Evolutionary conservation across 2,113 vertebrate species (phyloP).

Genomic region (Anthoscopus minutus): DNA sequence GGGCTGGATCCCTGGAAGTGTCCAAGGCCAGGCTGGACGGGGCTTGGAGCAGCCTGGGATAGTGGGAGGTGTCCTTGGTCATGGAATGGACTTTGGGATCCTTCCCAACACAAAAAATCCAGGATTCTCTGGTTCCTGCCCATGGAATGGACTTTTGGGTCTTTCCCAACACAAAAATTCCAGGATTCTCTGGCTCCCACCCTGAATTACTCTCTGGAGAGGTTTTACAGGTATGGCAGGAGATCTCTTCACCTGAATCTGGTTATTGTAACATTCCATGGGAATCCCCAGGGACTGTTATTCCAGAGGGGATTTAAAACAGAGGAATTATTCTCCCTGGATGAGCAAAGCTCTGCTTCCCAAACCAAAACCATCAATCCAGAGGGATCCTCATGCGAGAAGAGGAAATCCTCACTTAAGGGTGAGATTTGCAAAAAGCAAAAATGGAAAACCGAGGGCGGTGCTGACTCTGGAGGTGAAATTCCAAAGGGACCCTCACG

Average conservation of each 20-base stretch:
- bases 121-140: not conserved
- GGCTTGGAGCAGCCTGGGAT: not conserved
- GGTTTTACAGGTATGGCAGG: rapidly evolving
- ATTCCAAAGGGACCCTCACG: not conserved
- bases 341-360: not conserved
- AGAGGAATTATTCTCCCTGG: not conserved
- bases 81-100: not conserved
- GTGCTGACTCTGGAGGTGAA: not conserved
- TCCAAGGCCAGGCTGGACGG: not conserved
- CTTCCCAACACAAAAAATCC: not conserved
- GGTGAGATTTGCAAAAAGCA: not conserved
- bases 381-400: not conserved
- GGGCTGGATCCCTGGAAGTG: not conserved
- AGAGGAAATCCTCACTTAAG: not conserved
- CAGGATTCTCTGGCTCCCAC: not conserved
- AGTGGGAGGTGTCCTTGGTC: not conserved
- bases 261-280: not conserved
- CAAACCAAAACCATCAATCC: not conserved
- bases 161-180: not conserved
- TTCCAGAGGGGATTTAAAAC: not conserved
- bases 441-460: not conserved
- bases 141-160: not conserved
- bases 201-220: not conserved
- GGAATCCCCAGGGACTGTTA: not conserved
- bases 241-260: rapidly evolving